phyloP scores from a whole-genome alignment of 1,140 invertebrate species.

The Thrips palmi region DNA sequence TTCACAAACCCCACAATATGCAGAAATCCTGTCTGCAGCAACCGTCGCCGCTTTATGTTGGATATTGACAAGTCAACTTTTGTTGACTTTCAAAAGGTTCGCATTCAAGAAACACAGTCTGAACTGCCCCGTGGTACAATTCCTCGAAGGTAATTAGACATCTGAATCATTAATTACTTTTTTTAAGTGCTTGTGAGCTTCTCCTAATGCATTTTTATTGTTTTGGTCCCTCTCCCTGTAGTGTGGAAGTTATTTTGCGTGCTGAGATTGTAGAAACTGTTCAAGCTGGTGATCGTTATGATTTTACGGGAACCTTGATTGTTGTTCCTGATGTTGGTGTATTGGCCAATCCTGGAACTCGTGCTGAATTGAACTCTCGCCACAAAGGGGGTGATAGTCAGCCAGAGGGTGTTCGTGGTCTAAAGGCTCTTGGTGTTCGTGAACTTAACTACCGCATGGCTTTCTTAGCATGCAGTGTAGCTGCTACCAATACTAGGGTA shows the following conservation, averaged over 20 bases:
- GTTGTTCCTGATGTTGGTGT: conserved; percentile 91
- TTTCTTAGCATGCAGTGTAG: conserved; percentile 86
- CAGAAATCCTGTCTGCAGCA: conserved; percentile 85
- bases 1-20: conserved; percentile 90
- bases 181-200: neutral
- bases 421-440: conserved; percentile 86
- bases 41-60: conserved; percentile 74
- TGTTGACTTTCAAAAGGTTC: conserved; percentile 97
- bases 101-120: conserved; percentile 95
- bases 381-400: conserved; percentile 54
- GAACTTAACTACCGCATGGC: conserved; percentile 91
- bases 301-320: conserved; percentile 93
- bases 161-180: conserved; percentile 1
- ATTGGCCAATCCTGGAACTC: conserved; percentile 60
- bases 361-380: conserved; percentile 58
- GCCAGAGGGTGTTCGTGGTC: conserved; percentile 73
- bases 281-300: conserved; percentile 79
- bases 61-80: conserved; percentile 89
- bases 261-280: conserved; percentile 93
- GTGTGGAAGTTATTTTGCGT: conserved; percentile 88
- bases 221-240: conserved; percentile 22
- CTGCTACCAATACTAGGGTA: conserved; percentile 62
- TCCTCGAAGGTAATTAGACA: conserved; percentile 46
- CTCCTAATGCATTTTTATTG: neutral
- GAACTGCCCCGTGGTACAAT: conserved; percentile 94